These are phyloP conservation scores for Anas acuta DNA, from an alignment of 2,797 vertebrate genomes.

Conservation along the genomic window DNA sequence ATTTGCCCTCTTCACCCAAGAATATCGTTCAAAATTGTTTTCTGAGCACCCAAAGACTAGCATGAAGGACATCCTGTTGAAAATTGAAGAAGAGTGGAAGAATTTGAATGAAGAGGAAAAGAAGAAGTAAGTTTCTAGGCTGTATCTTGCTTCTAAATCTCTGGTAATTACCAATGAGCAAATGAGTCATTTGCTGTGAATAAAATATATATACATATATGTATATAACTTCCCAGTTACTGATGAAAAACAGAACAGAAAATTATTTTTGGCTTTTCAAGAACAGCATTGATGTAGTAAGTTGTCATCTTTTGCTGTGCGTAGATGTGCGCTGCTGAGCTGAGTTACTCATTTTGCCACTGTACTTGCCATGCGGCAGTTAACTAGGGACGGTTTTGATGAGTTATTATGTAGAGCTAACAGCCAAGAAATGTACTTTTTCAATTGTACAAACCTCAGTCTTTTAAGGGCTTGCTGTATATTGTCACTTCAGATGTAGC, in stretches of 20 bases:
- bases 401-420: not conserved
- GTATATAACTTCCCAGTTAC: slow-evolving; percentile 45
- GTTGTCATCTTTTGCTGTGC: slow-evolving; percentile 71
- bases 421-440: not conserved
- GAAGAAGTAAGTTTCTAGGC: slow-evolving; percentile 91
- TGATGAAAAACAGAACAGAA: slow-evolving; percentile 77
- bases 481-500: not conserved
- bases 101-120: slow-evolving; percentile 87
- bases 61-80: slow-evolving; percentile 82
- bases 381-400: not conserved
- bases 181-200: slow-evolving; percentile 78
- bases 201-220: not conserved
- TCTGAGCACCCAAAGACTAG: slow-evolving; percentile 83
- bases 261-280: slow-evolving; percentile 63
- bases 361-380: not conserved
- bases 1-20: slow-evolving; percentile 85
- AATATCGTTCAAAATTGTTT: slow-evolving; percentile 82
- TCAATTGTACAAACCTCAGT: not conserved
- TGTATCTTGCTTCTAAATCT: slow-evolving; percentile 68
- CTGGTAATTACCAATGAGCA: slow-evolving; percentile 79
- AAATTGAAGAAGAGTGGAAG: slow-evolving; percentile 88
- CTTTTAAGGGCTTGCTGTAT: not conserved
- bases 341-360: slow-evolving; percentile 40
- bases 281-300: slow-evolving; percentile 55
- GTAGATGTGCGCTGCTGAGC: slow-evolving; percentile 53